Percentiles rank a stretch among this genome's conserved stretches.
phyloP scores from a whole-genome alignment of 2,888 invertebrate species.

The Agriopis marginaria region DNA sequence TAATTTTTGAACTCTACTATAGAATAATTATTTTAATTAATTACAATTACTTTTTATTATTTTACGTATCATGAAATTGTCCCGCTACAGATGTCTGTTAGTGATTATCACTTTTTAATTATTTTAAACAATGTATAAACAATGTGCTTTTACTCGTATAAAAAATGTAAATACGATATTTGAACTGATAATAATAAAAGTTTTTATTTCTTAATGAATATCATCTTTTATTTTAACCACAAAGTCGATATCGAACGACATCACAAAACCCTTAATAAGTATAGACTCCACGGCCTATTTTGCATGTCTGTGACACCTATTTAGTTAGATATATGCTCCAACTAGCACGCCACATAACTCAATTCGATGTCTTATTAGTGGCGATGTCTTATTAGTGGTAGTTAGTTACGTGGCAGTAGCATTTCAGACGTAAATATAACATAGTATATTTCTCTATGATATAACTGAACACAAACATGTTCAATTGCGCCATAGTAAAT shows the following conservation, averaged over 20 bases:
- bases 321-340: too few species aligned
- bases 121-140: slow-evolving; percentile 76
- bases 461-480: too few species aligned
- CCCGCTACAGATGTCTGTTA: slow-evolving; percentile 62
- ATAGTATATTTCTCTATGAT: too few species aligned
- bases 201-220: slow-evolving; percentile 83
- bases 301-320: too few species aligned
- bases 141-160: slow-evolving; percentile 85
- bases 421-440: too few species aligned
- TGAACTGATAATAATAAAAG: slow-evolving; percentile 87
- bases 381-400: too few species aligned
- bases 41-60: slow-evolving; percentile 55
- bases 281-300: too few species aligned
- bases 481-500: too few species aligned
- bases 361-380: too few species aligned
- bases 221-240: slow-evolving; percentile 52
- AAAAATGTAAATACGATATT: slow-evolving; percentile 87
- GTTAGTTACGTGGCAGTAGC: too few species aligned
- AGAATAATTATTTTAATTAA: slow-evolving; percentile 62
- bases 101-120: slow-evolving; percentile 60
- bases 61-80: slow-evolving; percentile 68
- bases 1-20: slow-evolving; percentile 60
- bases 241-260: background rate
- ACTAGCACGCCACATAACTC: too few species aligned
- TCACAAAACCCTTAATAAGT: too few species aligned